phyloP scores from a whole-genome alignment of 2,113 vertebrate genomes.

The Lipophrys pholis region DNA sequence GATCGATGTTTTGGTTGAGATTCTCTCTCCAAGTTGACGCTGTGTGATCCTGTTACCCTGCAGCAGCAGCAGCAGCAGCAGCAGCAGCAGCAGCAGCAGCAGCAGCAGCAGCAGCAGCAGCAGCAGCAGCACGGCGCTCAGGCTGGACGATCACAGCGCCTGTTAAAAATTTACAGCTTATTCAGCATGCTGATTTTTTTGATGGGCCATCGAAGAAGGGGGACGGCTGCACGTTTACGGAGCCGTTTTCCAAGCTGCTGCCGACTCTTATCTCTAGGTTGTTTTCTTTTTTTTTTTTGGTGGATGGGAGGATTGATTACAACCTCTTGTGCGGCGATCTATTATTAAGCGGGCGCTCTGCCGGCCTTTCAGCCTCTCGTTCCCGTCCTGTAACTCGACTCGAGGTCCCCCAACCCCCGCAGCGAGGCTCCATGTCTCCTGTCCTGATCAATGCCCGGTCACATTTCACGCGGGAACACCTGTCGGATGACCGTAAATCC shows the following conservation, averaged over 20 bases:
- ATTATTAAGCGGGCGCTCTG: conserved; percentile 51
- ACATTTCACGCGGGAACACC: conserved; percentile 65
- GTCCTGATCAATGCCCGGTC: conserved; percentile 62
- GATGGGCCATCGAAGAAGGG: background rate
- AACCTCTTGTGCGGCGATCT: conserved; percentile 9
- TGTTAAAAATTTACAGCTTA: conserved; percentile 21
- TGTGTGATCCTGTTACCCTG: background rate
- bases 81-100: too few relatives aligned
- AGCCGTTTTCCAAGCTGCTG: background rate
- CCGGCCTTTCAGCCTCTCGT: conserved; percentile 35
- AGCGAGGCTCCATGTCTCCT: background rate
- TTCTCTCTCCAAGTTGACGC: too few relatives aligned
- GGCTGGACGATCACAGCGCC: too few relatives aligned
- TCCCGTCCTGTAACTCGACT: conserved; percentile 52
- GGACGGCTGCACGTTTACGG: background rate
- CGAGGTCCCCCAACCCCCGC: background rate
- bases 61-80: too few relatives aligned
- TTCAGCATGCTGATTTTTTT: conserved; percentile 17
- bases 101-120: too few relatives aligned
- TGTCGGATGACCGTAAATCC: conserved; percentile 27
- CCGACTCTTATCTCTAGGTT: background rate
- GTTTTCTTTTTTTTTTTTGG: too few relatives aligned
- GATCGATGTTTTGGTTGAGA: too few relatives aligned
- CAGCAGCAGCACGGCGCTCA: background rate
- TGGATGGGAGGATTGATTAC: conserved; percentile 18